phyloP scores from a whole-genome alignment of 2,888 invertebrate genomes.

The Spilarctia lutea region DNA sequence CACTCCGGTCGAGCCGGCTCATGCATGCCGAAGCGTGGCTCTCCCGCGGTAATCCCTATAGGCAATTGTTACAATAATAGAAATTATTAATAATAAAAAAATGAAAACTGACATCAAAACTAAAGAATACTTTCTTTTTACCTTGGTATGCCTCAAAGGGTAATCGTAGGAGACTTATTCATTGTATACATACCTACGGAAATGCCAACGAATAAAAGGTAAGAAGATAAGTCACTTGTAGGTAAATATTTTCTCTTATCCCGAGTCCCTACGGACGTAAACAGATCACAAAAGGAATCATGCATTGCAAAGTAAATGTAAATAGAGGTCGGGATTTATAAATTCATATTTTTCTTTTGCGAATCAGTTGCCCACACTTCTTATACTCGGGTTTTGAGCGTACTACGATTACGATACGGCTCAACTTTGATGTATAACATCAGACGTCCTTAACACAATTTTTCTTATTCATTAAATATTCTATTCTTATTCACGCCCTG shows the following conservation, averaged over 20 bases:
- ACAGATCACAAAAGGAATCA: conserved; percentile 10
- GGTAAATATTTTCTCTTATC: conserved; percentile 12
- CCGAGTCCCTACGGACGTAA: neutral
- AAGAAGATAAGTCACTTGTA: neutral
- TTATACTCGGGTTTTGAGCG: too few species aligned
- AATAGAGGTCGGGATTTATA: neutral
- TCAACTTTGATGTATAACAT: too few species aligned
- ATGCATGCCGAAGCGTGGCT: too few species aligned
- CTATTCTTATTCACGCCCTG: too few species aligned
- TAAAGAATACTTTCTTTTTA: neutral
- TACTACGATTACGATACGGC: too few species aligned
- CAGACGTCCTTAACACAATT: too few species aligned
- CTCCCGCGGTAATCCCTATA: too few species aligned
- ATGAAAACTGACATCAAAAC: neutral
- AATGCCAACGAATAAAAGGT: neutral
- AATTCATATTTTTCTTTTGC: too few species aligned
- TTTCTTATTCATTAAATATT: too few species aligned
- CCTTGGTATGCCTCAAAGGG: neutral
- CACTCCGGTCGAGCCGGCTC: too few species aligned
- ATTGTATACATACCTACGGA: neutral
- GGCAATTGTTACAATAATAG: too few species aligned
- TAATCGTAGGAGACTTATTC: neutral
- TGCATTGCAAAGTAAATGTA: neutral
- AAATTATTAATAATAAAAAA: neutral
- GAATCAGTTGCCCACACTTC: too few species aligned